Base-by-base conservation (phyloP, 2,888 invertebrate species). In the Criorhina ranunculi region DNA sequence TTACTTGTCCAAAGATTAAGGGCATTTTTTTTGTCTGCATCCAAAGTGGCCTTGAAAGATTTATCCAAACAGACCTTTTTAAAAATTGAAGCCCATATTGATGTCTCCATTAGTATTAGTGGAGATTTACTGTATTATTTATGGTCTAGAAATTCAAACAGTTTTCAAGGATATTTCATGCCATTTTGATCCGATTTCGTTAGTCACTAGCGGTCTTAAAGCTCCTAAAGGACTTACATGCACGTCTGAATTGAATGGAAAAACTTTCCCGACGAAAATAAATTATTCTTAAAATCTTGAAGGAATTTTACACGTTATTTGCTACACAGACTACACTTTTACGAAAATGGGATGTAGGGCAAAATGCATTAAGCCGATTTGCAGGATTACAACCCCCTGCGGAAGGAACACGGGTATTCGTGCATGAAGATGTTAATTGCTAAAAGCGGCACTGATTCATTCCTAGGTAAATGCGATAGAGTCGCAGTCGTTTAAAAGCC, bases 351-450 rank as follows among this genome's bases (percentile, higher is more conserved):
- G 17, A 49, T 15, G 9, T 40, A 24, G n/a, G 33, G 19, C 5
- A 31, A 19, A 67, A 40, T 76, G 59, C 66, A 76, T 49, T 67
- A 67, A 76, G 19, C 51, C 51, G 76, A 76, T 76, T 76, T 67
- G 1, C 59, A 49, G 59, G 35, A 76, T 31, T 75, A 57, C 49
- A 11, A 0, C 51, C 12, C 24, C 49, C 40, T 24, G 46, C 29
- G 24, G 46, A 40, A 37, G 5, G 57, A 40, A 64, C 49, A 31
- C n/a, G 9, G 57, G 46, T 72, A 57, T 57, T 64, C 78, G 64
- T 78, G 78, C 62, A 64, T 78, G 62, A 64, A 31, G 55, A 70
- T 78, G 78, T 78, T 72, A 72, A 79, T 72, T 59, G 57, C 64
- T 67, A 3, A 49, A 33, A 76, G 49, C 67, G 59, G 37, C 44